Evolutionary conservation across 2,888 invertebrate species (phyloP).

Genomic region (Ectemnius cavifrons): DNA sequence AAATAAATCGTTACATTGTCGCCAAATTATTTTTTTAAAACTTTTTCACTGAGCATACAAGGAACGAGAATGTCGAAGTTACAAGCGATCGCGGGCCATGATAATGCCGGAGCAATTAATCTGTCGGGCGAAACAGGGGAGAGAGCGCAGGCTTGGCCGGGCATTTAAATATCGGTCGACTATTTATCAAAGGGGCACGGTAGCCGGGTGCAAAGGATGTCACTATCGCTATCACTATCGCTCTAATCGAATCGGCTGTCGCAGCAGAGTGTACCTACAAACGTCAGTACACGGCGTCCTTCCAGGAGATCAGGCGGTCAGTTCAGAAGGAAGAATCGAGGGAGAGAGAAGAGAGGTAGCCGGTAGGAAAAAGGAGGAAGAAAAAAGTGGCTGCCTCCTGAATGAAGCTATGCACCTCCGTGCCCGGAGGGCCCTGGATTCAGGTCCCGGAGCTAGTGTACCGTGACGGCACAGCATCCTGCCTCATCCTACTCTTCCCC

Average conservation of each 20-base stretch:
- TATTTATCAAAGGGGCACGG: not conserved
- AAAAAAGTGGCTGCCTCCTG: conserved; percentile 58
- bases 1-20: no score
- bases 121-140: not conserved
- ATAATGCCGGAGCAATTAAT: not conserved
- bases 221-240: conserved; percentile 11
- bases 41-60: no score
- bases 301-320: conserved; percentile 23
- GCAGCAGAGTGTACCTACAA: conserved; percentile 44
- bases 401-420: conserved; percentile 66
- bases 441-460: conserved; percentile 71
- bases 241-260: conserved; percentile 53
- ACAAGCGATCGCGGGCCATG: not conserved
- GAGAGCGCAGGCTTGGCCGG: not conserved
- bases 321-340: not conserved
- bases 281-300: conserved; percentile 35
- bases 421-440: conserved; percentile 70
- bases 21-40: no score
- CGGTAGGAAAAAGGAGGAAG: conserved; percentile 25
- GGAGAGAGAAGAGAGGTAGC: conserved; percentile 9
- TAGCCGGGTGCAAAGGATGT: not conserved
- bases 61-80: not conserved
- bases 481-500: conserved; percentile 60
- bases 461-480: conserved; percentile 75
- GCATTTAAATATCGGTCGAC: conserved; percentile 1